These are phyloP conservation scores for Macaca mulatta DNA, from an alignment of 2,113 vertebrate genomes.

Conservation along the genomic window DNA sequence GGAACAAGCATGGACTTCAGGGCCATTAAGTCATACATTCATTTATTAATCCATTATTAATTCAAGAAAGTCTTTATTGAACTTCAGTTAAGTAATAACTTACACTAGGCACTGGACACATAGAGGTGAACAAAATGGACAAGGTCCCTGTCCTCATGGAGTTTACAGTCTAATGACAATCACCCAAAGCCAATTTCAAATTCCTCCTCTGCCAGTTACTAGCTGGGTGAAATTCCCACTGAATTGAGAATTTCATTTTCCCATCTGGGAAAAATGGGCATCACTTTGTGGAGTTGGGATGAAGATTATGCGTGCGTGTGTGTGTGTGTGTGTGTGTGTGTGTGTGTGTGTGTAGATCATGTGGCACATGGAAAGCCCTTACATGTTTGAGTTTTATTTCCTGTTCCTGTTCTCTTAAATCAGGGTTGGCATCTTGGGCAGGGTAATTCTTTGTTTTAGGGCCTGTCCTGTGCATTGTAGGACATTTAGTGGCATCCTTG, in stretches of 20 bases:
- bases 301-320: neutral
- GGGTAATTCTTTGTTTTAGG: neutral
- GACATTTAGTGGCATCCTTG: neutral
- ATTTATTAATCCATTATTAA: neutral
- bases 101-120: neutral
- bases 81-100: neutral
- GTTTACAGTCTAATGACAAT: neutral
- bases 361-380: neutral
- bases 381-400: neutral
- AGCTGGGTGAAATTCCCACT: neutral
- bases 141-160: neutral
- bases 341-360: neutral
- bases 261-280: neutral
- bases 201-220: neutral
- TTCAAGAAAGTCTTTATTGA: neutral
- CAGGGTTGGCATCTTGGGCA: neutral
- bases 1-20: neutral
- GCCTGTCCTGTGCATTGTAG: neutral
- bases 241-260: neutral
- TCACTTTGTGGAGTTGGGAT: neutral
- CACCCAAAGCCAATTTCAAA: neutral
- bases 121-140: neutral
- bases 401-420: neutral
- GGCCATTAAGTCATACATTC: neutral
- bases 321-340: accelerated